Evolutionary conservation across 2,888 invertebrate species (phyloP), one percentile per base, ranked within the genome.

Genomic region (Nemapogon koenigi): DNA sequence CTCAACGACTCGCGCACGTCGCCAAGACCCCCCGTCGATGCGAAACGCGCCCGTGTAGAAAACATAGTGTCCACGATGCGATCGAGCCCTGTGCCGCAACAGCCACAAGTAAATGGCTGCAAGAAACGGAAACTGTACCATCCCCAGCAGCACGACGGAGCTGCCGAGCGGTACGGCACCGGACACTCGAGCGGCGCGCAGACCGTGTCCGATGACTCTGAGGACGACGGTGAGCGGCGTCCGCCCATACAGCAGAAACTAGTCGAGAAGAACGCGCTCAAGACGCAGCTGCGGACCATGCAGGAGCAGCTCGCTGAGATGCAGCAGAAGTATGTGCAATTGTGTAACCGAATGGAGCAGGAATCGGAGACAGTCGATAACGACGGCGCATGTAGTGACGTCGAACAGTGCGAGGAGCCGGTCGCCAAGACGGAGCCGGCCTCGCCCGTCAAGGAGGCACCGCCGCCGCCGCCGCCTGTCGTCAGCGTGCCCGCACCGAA

Each of bases 71-170:
- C 92, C 49, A 91, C 90, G 48, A 96, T 96, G 91, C 86, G 94
- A 46, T 88, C 91, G 46, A 91, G 91, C 60, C 92, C 92, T 26
- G 90, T 88, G 44, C 88, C 89, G 15, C 83, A 70, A 41, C 83
- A 83, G 50, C 83, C 85, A 1, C 87, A 89, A 63, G 90, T 91
- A 49, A 94, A 94, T 71, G 94, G 95, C 35, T 95, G 94, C 72
- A 95, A 95, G 68, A 97, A 97, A 70, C 85, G 97, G 33, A 97
- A 97, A 70, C 82, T 96, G 18, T 96, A 96, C 62, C 94, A 95
- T 57, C 97, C 97, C 8, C 94, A 95, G 66, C 96, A 96, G 59
- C 94, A 95, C 66, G 90, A 90, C 57, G 81, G 82, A 39, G 84
- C 84, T 17, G 85, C 83, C 49, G 86, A 86, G 49, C 71, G 85